Evolutionary conservation across 2,797 vertebrate species (phyloP).

Genomic region (Pteropus rufus): DNA sequence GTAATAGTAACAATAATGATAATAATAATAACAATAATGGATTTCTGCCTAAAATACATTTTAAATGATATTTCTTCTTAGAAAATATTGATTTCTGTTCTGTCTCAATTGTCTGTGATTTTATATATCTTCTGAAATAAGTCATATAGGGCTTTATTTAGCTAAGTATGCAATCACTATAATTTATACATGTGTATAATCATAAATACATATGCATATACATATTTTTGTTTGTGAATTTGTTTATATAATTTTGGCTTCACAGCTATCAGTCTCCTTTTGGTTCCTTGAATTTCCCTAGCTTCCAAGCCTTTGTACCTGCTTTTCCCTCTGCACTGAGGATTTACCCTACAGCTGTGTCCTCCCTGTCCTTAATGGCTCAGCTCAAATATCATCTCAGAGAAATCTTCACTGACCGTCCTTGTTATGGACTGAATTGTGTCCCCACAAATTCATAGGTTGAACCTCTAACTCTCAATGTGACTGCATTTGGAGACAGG

Average conservation of each 20-base stretch:
- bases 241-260: not conserved
- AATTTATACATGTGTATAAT: not conserved
- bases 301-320: not conserved
- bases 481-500: not conserved
- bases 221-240: not conserved
- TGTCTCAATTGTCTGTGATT: not conserved
- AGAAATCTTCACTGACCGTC: not conserved
- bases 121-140: not conserved
- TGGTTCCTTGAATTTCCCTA: not conserved
- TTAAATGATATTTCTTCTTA: constrained; percentile 6
- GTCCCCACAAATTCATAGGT: not conserved
- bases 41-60: constrained; percentile 7
- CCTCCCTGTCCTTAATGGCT: not conserved
- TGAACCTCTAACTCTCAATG: not conserved
- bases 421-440: not conserved
- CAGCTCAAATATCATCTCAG: not conserved
- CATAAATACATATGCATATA: not conserved
- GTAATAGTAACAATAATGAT: not conserved
- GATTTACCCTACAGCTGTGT: not conserved
- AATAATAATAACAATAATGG: not conserved
- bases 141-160: not conserved
- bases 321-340: not conserved
- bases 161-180: not conserved
- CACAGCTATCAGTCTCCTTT: not conserved
- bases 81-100: not conserved